phyloP scores from a whole-genome alignment of 1,140 invertebrate genomes.

The Drosophila subpulchrella region DNA sequence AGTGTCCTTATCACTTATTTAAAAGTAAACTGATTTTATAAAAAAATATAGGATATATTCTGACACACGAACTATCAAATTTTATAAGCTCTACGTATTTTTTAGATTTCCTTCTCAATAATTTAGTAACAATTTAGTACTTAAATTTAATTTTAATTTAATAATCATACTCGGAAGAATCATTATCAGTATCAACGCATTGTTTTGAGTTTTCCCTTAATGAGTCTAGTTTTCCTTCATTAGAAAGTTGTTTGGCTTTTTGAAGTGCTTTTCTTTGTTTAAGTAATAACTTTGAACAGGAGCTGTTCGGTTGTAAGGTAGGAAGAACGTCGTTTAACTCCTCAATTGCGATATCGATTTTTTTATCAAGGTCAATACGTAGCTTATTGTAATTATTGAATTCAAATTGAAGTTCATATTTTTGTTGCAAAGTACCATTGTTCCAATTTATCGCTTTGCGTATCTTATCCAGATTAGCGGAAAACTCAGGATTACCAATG shows the following conservation, averaged over 20 bases:
- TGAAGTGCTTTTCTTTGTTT: background rate
- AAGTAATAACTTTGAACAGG: background rate
- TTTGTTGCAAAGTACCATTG: background rate
- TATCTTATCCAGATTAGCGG: background rate
- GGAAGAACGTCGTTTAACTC: background rate
- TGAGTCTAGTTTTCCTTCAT: rapidly evolving
- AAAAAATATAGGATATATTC: too few relatives aligned
- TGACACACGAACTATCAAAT: too few relatives aligned
- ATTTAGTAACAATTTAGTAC: too few relatives aligned
- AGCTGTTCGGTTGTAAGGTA: background rate
- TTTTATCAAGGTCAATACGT: background rate
- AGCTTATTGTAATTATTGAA: background rate
- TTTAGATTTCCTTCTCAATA: too few relatives aligned
- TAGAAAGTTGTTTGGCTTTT: background rate
- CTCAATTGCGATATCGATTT: background rate
- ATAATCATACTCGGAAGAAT: background rate
- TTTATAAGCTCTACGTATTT: too few relatives aligned
- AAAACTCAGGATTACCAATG: background rate
- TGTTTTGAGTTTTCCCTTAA: background rate
- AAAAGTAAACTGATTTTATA: too few relatives aligned
- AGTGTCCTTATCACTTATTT: too few relatives aligned
- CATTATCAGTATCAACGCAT: background rate
- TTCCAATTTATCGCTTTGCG: background rate
- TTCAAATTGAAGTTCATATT: background rate
- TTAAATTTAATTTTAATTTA: background rate